Evolutionary conservation across 2,797 vertebrate species (phyloP).

Genomic region (Argya squamiceps): DNA sequence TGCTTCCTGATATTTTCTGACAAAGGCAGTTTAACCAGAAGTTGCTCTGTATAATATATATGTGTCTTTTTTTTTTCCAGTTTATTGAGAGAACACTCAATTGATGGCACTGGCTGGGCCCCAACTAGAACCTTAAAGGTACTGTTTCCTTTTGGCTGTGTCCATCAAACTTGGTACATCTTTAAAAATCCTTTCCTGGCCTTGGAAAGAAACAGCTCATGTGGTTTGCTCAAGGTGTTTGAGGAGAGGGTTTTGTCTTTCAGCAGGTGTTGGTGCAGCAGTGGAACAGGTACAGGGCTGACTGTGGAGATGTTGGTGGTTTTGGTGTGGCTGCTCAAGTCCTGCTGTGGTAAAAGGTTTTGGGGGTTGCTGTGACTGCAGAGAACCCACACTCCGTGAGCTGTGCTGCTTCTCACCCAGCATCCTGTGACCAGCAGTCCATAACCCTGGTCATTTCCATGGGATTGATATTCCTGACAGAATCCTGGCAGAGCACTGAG

Average conservation of each 20-base stretch:
- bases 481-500: background rate
- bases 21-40: background rate
- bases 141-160: slow-evolving; percentile 22
- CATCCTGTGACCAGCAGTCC: background rate
- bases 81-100: slow-evolving; percentile 97
- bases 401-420: background rate
- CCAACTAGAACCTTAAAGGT: slow-evolving; percentile 98
- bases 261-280: background rate
- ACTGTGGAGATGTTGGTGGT: background rate
- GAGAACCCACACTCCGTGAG: background rate
- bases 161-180: background rate
- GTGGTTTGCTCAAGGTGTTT: background rate
- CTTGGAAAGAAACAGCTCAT: background rate
- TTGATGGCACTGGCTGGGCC: slow-evolving; percentile 98
- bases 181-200: background rate
- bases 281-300: background rate
- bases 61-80: slow-evolving; percentile 75
- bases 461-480: background rate
- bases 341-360: background rate
- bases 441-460: background rate
- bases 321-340: background rate
- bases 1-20: background rate
- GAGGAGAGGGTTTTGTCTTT: background rate
- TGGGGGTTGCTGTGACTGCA: background rate
- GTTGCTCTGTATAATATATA: background rate